phyloP scores from a whole-genome alignment of 2,797 vertebrate species.

The Amblyopsis hoosieri region DNA sequence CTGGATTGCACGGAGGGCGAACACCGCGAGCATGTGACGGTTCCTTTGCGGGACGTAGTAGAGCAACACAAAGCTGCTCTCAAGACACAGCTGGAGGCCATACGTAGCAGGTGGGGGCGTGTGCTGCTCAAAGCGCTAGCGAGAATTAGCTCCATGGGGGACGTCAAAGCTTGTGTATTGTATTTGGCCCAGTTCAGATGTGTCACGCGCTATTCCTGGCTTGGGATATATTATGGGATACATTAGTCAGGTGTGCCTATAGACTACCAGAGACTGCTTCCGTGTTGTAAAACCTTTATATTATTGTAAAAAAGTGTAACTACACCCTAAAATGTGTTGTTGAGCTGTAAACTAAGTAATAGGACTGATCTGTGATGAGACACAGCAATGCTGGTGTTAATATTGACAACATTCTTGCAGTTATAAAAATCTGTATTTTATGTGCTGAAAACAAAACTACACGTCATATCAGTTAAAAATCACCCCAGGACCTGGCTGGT shows the following conservation, averaged over 20 bases:
- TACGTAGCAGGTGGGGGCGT: constrained; percentile 80
- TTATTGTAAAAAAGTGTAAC: too few species aligned
- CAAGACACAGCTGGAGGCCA: constrained; percentile 90
- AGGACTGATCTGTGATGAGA: too few species aligned
- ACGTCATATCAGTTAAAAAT: too few species aligned
- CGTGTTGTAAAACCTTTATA: too few species aligned
- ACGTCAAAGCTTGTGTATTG: constrained; percentile 7
- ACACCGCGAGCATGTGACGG: constrained; percentile 89
- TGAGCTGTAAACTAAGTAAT: too few species aligned
- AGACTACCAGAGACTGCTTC: too few species aligned
- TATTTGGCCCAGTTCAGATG: constrained; percentile 33
- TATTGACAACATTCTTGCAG: too few species aligned
- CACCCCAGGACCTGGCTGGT: too few species aligned
- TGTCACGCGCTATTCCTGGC: constrained; percentile 1
- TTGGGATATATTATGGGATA: neutral
- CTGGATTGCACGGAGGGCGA: constrained; percentile 89
- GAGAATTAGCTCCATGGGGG: constrained; percentile 3
- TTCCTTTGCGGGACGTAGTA: constrained; percentile 88
- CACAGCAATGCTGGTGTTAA: too few species aligned
- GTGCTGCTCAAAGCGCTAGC: constrained; percentile 1
- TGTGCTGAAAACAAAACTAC: too few species aligned
- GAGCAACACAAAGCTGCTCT: constrained; percentile 92
- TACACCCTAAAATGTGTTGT: too few species aligned
- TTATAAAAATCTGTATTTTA: too few species aligned
- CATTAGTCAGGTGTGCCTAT: neutral